Evolutionary conservation across 1,140 invertebrate species (phyloP).

Genomic region (Oryzaephilus surinamensis): DNA sequence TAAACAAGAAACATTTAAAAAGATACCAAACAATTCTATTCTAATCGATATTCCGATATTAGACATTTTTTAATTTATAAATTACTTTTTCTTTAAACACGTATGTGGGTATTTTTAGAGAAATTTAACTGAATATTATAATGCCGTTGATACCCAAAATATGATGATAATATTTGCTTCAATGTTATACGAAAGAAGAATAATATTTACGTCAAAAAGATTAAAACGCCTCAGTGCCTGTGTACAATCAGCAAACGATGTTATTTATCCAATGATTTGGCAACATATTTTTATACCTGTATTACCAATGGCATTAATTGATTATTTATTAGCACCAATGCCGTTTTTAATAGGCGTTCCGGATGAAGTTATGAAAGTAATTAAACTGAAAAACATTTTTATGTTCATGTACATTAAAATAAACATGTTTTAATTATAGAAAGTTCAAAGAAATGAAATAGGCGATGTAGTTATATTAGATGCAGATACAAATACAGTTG

Average conservation of each 20-base stretch:
- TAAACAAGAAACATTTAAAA: background rate
- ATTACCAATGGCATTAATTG: slow-evolving; percentile 73
- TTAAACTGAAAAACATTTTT: slow-evolving; percentile 3
- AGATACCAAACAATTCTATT: too few relatives aligned
- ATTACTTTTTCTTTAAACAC: too few relatives aligned
- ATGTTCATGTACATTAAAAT: background rate
- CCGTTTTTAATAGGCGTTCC: slow-evolving; percentile 92
- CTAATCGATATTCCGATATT: too few relatives aligned
- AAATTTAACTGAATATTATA: slow-evolving; percentile 93
- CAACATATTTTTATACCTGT: slow-evolving; percentile 96
- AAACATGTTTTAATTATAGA: slow-evolving; percentile 40
- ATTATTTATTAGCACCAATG: slow-evolving; percentile 89
- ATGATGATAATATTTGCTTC: slow-evolving; percentile 93
- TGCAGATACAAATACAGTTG: slow-evolving; percentile 76
- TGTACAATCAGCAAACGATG: slow-evolving; percentile 84
- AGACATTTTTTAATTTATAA: too few relatives aligned
- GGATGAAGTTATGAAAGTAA: slow-evolving; percentile 66
- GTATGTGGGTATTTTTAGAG: slow-evolving; percentile 69
- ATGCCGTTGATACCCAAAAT: slow-evolving; percentile 79
- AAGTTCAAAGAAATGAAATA: slow-evolving; percentile 60
- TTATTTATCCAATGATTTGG: slow-evolving; percentile 96
- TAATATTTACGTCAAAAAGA: slow-evolving; percentile 80
- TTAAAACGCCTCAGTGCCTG: slow-evolving; percentile 81
- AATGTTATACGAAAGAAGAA: slow-evolving; percentile 83
- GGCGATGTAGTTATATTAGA: slow-evolving; percentile 87